These are phyloP conservation scores for Syrphus vitripennis DNA, from an alignment of 2,888 invertebrate genomes.

Conservation along the genomic window DNA sequence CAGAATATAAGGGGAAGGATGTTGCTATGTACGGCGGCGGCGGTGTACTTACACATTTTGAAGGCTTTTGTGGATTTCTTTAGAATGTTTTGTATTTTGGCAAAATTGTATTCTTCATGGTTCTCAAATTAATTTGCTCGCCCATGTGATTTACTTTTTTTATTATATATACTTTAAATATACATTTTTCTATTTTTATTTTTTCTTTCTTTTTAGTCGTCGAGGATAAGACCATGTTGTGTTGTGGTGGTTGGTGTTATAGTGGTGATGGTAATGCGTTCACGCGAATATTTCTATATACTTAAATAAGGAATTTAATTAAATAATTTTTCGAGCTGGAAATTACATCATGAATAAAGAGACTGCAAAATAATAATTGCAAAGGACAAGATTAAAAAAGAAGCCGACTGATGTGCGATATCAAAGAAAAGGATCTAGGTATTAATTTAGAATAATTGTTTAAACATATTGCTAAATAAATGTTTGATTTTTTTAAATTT, in stretches of 20 bases:
- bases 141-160: slow-evolving; percentile 61
- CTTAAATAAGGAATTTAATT: slow-evolving; percentile 71
- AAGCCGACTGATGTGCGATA: slow-evolving; percentile 58
- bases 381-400: slow-evolving; percentile 41
- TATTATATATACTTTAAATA: not conserved
- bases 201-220: not conserved
- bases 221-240: slow-evolving; percentile 4
- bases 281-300: slow-evolving; percentile 60
- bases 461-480: not conserved
- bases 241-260: slow-evolving; percentile 21
- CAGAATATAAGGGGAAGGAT: slow-evolving; percentile 14
- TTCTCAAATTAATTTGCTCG: slow-evolving; percentile 69
- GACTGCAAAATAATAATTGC: slow-evolving; percentile 10
- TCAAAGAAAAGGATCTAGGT: slow-evolving; percentile 1
- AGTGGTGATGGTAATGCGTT: slow-evolving; percentile 36
- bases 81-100: slow-evolving; percentile 3
- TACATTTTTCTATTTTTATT: not conserved
- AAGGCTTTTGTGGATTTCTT: slow-evolving; percentile 24
- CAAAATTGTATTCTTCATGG: slow-evolving; percentile 58
- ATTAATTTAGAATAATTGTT: not conserved
- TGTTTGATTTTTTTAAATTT: not conserved
- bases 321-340: slow-evolving; percentile 71
- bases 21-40: not conserved
- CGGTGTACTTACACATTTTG: slow-evolving; percentile 7
- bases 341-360: slow-evolving; percentile 44